Evolutionary conservation across 2,888 invertebrate species (phyloP).

Genomic region (Oscheius sp.): DNA sequence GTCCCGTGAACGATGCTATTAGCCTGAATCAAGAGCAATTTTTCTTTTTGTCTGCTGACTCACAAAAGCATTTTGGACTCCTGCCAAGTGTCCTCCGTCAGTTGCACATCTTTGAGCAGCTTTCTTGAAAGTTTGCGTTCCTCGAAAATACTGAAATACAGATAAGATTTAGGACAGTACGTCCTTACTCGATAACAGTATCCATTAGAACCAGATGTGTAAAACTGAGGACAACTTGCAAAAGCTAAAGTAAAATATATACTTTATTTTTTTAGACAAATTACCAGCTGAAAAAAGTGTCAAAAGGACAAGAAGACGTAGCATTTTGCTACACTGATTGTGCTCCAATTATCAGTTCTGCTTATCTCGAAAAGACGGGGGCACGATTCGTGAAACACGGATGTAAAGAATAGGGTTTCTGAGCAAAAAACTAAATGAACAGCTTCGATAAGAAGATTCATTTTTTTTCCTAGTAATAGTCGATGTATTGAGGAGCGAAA

Average conservation of each 20-base stretch:
- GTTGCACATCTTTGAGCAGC: conserved; percentile 12
- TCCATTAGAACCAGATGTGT: conserved; percentile 16
- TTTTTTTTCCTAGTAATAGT: too few species aligned
- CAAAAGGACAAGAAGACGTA: not conserved
- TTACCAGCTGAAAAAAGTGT: not conserved
- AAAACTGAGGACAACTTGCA: conserved; percentile 20
- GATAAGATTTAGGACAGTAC: not conserved
- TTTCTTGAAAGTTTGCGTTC: conserved; percentile 11
- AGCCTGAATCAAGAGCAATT: not conserved
- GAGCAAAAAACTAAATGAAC: too few species aligned
- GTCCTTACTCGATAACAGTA: conserved; percentile 10
- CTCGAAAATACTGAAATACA: conserved; percentile 1
- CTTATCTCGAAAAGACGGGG: not conserved
- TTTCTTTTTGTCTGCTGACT: too few species aligned
- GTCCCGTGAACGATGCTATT: conserved; percentile 20
- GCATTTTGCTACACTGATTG: conserved; percentile 1
- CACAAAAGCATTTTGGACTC: conserved; percentile 11
- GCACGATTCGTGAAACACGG: not conserved
- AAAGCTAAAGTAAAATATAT: too few species aligned
- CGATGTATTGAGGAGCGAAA: too few species aligned
- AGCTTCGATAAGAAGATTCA: too few species aligned
- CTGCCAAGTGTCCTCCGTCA: conserved; percentile 9
- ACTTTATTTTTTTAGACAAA: not conserved
- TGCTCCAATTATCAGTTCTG: conserved; percentile 9
- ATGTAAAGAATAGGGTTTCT: not conserved